Evolutionary conservation across 2,888 invertebrate genomes (phyloP).

Genomic region (Thyatira batis): DNA sequence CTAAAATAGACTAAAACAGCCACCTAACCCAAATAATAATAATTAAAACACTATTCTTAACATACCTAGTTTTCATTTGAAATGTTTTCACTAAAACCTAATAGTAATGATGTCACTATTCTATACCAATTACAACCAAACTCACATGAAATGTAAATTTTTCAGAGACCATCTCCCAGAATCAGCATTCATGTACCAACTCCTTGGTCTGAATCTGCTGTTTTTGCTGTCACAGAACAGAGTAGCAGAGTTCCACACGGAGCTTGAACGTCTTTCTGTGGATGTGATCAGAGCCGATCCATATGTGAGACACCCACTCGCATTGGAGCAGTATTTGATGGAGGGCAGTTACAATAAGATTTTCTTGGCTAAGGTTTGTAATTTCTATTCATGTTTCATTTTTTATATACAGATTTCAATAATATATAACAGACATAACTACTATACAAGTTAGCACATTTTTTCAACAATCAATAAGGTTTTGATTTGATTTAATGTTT

Average conservation of each 20-base stretch:
- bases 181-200: conserved; percentile 96
- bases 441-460: no score
- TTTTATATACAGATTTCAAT: not conserved
- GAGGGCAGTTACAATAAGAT: conserved; percentile 99
- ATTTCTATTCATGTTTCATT: not conserved
- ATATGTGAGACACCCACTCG: conserved; percentile 96
- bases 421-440: not conserved
- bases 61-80: no score
- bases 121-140: not conserved
- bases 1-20: no score
- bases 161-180: conserved; percentile 88
- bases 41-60: no score
- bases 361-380: conserved; percentile 89
- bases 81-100: no score
- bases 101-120: no score
- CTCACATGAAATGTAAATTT: conserved; percentile 9
- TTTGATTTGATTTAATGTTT: no score
- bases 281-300: conserved; percentile 96
- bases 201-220: conserved; percentile 96
- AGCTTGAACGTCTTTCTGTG: conserved; percentile 95
- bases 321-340: conserved; percentile 99
- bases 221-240: conserved; percentile 97
- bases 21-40: no score
- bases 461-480: no score
- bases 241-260: conserved; percentile 99